These are phyloP conservation scores for Perca schrenkii DNA, from an alignment of 2,113 vertebrate genomes.

Conservation along the genomic window DNA sequence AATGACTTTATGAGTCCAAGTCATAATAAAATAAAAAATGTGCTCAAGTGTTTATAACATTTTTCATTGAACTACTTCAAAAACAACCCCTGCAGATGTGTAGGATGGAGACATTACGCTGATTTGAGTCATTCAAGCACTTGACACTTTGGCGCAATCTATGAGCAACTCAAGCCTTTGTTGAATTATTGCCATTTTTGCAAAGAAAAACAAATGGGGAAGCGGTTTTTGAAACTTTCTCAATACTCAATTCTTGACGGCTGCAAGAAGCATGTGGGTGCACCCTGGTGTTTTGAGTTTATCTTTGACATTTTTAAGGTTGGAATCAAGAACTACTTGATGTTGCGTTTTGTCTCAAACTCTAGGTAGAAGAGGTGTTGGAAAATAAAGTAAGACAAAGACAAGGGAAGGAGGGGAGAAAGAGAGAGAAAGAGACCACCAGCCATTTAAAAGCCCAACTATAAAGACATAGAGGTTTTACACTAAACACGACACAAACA, in stretches of 20 bases:
- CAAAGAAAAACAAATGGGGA: conserved; percentile 33
- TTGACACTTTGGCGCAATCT: conserved; percentile 24
- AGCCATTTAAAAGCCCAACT: conserved; percentile 24
- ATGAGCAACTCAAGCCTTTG: conserved; percentile 10
- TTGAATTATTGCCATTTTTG: conserved; percentile 40
- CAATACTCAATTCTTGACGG: conserved; percentile 50
- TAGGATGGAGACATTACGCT: conserved; percentile 40
- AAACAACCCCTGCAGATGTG: conserved; percentile 46
- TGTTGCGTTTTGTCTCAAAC: conserved; percentile 2
- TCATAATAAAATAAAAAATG: not conserved
- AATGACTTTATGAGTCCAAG: conserved; percentile 22
- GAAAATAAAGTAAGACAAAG: conserved; percentile 7
- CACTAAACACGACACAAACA: conserved; percentile 60
- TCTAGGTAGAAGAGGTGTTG: not conserved
- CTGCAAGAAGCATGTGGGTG: conserved; percentile 45
- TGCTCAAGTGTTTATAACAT: not conserved
- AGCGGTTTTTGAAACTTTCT: conserved; percentile 61
- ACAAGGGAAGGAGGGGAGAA: not conserved
- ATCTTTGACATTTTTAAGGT: conserved; percentile 57
- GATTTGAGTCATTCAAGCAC: conserved; percentile 50
- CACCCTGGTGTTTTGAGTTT: conserved; percentile 25
- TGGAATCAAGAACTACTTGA: conserved; percentile 21
- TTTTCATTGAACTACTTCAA: conserved; percentile 16
- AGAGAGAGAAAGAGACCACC: not conserved
- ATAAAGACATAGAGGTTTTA: conserved; percentile 31